These are phyloP conservation scores for Drosophila borealis DNA, from an alignment of 2,888 invertebrate species.

Conservation along the genomic window DNA sequence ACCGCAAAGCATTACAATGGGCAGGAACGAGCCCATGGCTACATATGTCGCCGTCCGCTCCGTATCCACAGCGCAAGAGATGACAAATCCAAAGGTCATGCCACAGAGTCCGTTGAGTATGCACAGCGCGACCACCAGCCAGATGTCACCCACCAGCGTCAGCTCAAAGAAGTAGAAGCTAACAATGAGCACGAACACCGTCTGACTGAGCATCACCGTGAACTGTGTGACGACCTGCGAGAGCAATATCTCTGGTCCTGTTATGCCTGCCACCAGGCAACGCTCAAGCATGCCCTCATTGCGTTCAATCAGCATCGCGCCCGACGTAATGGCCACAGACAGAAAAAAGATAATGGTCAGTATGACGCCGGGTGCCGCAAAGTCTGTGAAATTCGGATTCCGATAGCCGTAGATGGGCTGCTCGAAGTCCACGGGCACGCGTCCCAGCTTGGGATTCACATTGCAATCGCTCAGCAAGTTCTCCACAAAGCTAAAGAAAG, in stretches of 20 bases:
- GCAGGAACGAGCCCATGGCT: conserved; percentile 93
- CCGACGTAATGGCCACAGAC: conserved; percentile 96
- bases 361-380: conserved; percentile 96
- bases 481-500: conserved; percentile 90
- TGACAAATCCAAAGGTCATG: conserved; percentile 96
- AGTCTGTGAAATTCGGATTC: conserved; percentile 95
- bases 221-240: conserved; percentile 95
- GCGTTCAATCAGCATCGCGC: conserved; percentile 94
- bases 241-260: conserved; percentile 92
- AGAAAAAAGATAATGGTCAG: conserved; percentile 96
- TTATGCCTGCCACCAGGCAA: conserved; percentile 93
- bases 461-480: conserved; percentile 88
- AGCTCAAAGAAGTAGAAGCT: conserved; percentile 92
- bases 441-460: conserved; percentile 87
- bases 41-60: conserved; percentile 94
- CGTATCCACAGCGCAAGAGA: conserved; percentile 91
- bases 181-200: conserved; percentile 91
- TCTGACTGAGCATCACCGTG: conserved; percentile 93
- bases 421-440: conserved; percentile 87
- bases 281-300: conserved; percentile 96
- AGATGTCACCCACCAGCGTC: conserved; percentile 91
- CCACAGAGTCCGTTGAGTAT: conserved; percentile 95
- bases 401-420: conserved; percentile 90
- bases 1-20: conserved; percentile 94
- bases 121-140: conserved; percentile 90